Conservation (phyloP, 2,888 invertebrate species). For the Tipula confusa region DNA sequence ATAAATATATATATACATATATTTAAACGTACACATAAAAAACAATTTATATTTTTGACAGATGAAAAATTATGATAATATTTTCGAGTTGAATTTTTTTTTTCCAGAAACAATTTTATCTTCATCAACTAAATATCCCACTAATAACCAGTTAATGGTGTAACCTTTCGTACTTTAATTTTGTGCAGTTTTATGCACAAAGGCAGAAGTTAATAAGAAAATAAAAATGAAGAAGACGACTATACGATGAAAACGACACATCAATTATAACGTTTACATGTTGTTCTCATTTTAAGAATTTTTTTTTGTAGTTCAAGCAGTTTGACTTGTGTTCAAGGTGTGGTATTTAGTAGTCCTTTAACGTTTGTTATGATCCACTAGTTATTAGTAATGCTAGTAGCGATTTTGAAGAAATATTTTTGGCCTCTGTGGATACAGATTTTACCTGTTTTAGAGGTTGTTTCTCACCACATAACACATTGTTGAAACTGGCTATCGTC, state of each 20-base stretch:
- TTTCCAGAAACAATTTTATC: neutral
- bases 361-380: too few species aligned
- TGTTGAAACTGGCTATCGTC: too few species aligned
- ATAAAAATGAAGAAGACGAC: neutral
- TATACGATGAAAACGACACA: neutral
- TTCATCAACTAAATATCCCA: neutral
- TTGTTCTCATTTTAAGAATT: too few species aligned
- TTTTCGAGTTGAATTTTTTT: neutral
- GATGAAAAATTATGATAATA: slow-evolving; percentile 20
- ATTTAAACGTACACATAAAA: neutral
- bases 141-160: slow-evolving; percentile 12
- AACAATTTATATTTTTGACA: neutral
- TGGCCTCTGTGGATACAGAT: too few species aligned
- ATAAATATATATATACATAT: too few species aligned
- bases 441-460: too few species aligned
- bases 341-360: too few species aligned
- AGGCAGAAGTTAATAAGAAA: neutral
- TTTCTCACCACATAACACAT: too few species aligned
- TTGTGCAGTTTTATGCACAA: neutral
- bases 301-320: too few species aligned
- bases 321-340: too few species aligned
- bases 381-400: too few species aligned
- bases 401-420: too few species aligned
- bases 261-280: neutral
- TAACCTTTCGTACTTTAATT: neutral